phyloP scores from a whole-genome alignment of 2,113 vertebrate genomes.

The Bos taurus region ARS-UCD2.0 NC_037344.1:11545001-11545500 shows the following conservation, averaged over 20 bases:
- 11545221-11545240: neutral
- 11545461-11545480: conserved; percentile 46
- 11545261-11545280: neutral
- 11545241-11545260: neutral
- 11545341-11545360: conserved; percentile 10
- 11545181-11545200: neutral
- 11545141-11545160: neutral
- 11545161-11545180: neutral
- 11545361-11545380: neutral
- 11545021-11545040: neutral
- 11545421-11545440: conserved; percentile 25
- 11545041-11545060: neutral
- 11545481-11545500: neutral
- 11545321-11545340: conserved; percentile 30
- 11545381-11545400: conserved; percentile 44
- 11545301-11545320: neutral
- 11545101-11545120: neutral
- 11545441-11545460: conserved; percentile 38
- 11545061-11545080: neutral
- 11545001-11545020: neutral
- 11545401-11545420: conserved; percentile 41
- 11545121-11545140: neutral
- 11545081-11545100: neutral
- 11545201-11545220: neutral
- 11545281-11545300: conserved; percentile 43